phyloP scores from a whole-genome alignment of 2,113 vertebrate species.

The Narcine bancroftii region DNA sequence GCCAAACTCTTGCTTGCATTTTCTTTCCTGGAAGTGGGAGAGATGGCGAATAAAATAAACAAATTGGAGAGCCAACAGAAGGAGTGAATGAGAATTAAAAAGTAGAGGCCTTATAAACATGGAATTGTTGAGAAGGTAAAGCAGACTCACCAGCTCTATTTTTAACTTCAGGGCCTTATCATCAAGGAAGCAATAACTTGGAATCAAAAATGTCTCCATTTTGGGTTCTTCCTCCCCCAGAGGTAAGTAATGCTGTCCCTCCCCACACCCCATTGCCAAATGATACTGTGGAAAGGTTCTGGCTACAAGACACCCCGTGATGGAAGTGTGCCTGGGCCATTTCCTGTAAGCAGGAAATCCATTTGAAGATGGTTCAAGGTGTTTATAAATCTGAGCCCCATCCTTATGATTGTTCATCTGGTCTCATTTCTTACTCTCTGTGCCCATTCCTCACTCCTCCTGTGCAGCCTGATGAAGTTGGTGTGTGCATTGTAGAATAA shows the following conservation, averaged over 20 bases:
- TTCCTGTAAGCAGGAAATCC: not conserved
- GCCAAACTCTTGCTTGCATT: not conserved
- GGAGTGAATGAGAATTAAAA: not conserved
- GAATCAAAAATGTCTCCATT: constrained; percentile 87
- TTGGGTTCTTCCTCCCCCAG: constrained; percentile 89
- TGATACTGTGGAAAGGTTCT: not conserved
- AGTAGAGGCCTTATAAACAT: not conserved
- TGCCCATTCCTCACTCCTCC: not conserved
- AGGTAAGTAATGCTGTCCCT: constrained; percentile 58
- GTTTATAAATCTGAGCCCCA: not conserved
- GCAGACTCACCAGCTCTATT: not conserved
- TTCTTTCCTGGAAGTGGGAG: not conserved
- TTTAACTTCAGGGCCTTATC: constrained; percentile 71
- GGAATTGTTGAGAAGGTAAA: no score
- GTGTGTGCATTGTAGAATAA: not conserved
- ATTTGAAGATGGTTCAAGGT: not conserved
- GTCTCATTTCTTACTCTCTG: not conserved
- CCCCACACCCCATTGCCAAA: not conserved
- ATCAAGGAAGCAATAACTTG: constrained; percentile 72
- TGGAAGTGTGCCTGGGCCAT: no score
- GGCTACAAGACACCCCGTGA: no score
- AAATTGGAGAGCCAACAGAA: not conserved
- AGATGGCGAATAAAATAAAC: not conserved
- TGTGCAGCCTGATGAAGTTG: not conserved
- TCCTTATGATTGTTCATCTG: not conserved